A percentile compares a stretch with the other conserved stretches of the same genome.
Conservation (phyloP, 2,113 vertebrate species). For the Nettapus auritus region DNA sequence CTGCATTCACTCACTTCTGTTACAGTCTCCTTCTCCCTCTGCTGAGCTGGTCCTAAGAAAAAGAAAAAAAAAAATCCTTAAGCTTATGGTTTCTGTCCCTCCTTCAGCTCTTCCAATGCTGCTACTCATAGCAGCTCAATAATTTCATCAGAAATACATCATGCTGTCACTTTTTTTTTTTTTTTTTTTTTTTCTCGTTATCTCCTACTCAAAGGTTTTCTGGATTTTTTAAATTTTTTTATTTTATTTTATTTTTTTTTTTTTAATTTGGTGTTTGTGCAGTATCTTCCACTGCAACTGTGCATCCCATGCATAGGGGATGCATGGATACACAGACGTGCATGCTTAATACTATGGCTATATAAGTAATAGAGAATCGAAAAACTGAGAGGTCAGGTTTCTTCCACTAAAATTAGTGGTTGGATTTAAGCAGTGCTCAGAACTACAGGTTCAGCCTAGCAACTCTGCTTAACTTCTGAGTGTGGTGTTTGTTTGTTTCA, state of each 20-base stretch:
- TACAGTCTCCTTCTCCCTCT: not conserved
- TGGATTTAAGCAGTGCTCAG: not conserved
- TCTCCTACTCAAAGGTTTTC: accelerated
- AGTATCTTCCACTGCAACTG: not conserved
- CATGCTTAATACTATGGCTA: not conserved
- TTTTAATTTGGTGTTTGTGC: not conserved
- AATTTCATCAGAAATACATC: not conserved
- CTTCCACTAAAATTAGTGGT: not conserved
- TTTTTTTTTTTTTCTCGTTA: not conserved
- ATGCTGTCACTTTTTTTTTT: accelerated
- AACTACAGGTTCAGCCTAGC: not conserved
- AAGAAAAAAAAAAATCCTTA: not conserved
- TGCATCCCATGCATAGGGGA: not conserved
- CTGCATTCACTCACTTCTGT: not conserved
- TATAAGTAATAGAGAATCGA: not conserved
- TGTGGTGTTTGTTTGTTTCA: not conserved
- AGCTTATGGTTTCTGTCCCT: accelerated
- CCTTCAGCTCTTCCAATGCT: not conserved
- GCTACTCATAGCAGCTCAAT: not conserved
- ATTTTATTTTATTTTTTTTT: not conserved
- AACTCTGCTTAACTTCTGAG: not conserved
- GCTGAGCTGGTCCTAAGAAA: not conserved
- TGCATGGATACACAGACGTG: not conserved
- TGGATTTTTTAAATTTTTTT: not conserved
- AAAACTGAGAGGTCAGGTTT: not conserved